phyloP scores from a whole-genome alignment of 2,797 vertebrate species.

The Neostethus bicornis region DNA sequence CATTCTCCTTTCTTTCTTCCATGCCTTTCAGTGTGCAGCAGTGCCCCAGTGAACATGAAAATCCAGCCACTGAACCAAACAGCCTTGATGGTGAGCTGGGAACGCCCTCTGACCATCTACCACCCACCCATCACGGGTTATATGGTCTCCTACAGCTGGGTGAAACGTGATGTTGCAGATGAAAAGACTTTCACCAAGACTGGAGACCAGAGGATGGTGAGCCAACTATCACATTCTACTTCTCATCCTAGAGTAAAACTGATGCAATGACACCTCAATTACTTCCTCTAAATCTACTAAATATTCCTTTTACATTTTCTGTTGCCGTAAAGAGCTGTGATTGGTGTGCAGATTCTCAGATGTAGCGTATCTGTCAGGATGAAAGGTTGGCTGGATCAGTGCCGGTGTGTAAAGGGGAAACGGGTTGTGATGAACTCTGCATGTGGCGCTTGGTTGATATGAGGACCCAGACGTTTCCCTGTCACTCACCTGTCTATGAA shows the following conservation, averaged over 20 bases:
- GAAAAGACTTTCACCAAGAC: slow-evolving; percentile 96
- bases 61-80: slow-evolving; percentile 93
- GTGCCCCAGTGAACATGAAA: slow-evolving; percentile 94
- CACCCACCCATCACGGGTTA: slow-evolving; percentile 95
- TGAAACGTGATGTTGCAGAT: slow-evolving; percentile 90
- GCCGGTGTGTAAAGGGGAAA: slow-evolving; percentile 49
- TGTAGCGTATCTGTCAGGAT: slow-evolving; percentile 45
- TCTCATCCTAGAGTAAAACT: background rate
- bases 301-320: slow-evolving; percentile 4
- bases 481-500: slow-evolving; percentile 63
- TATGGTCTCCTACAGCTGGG: slow-evolving; percentile 98
- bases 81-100: slow-evolving; percentile 93
- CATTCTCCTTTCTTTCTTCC: background rate
- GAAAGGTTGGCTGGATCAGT: slow-evolving; percentile 47
- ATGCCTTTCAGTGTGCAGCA: slow-evolving; percentile 88
- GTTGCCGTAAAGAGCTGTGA: slow-evolving; percentile 34
- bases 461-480: slow-evolving; percentile 40
- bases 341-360: slow-evolving; percentile 33
- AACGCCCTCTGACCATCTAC: slow-evolving; percentile 89
- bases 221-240: slow-evolving; percentile 23
- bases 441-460: slow-evolving; percentile 57
- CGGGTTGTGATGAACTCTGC: slow-evolving; percentile 63
- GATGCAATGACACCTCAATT: background rate
- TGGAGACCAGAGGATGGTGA: slow-evolving; percentile 94
- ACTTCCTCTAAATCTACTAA: background rate